Percentiles rank a stretch among this genome's conserved stretches.
These are phyloP conservation scores for Sycophila texana DNA, from an alignment of 2,888 invertebrate genomes.

Conservation along the genomic window DNA sequence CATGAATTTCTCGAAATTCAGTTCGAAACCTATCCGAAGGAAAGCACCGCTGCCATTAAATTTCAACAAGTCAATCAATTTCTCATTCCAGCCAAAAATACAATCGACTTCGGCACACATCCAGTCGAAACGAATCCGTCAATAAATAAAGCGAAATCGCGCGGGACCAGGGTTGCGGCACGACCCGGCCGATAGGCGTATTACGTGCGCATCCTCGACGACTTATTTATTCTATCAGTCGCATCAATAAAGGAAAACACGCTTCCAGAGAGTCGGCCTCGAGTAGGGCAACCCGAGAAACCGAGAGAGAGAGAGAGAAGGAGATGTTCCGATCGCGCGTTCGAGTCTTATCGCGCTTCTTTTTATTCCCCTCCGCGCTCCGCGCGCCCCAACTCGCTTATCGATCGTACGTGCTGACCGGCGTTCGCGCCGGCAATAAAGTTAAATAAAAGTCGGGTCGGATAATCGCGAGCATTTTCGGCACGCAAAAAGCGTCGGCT, in stretches of 20 bases:
- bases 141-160: background rate
- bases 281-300: background rate
- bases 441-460: too few species aligned
- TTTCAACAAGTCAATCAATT: too few species aligned
- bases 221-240: constrained; percentile 20
- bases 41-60: too few species aligned
- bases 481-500: background rate
- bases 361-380: background rate
- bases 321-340: too few species aligned
- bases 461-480: background rate
- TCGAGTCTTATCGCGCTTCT: too few species aligned
- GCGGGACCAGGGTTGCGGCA: background rate
- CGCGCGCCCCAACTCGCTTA: background rate
- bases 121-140: background rate
- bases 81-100: too few species aligned
- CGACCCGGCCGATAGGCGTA: background rate
- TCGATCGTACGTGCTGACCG: constrained; percentile 1
- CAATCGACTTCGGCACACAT: too few species aligned
- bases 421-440: background rate
- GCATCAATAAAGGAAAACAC: constrained; percentile 8
- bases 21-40: too few species aligned
- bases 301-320: too few species aligned
- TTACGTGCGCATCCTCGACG: constrained; percentile 1
- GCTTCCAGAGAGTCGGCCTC: too few species aligned
- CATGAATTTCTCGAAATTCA: too few species aligned